phyloP scores from a whole-genome alignment of 2,888 invertebrate genomes.

The Orthosia gothica region DNA sequence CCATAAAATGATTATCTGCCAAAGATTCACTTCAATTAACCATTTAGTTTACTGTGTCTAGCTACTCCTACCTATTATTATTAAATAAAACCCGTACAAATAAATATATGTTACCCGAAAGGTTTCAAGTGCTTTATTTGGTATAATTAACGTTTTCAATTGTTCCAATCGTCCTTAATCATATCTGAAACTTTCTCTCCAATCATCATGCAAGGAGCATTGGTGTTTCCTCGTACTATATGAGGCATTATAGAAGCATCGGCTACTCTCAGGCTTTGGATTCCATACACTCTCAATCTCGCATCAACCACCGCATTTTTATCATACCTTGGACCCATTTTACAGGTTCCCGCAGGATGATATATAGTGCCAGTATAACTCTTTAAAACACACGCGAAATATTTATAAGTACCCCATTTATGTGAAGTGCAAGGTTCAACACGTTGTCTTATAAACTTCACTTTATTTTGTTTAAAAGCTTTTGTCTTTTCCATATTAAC shows the following conservation, averaged over 20 bases:
- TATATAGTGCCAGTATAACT: conserved; percentile 92
- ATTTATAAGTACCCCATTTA: conserved; percentile 91
- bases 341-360: conserved; percentile 85
- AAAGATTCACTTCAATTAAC: too few species aligned
- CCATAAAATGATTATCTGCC: too few species aligned
- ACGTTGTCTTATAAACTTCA: conserved; percentile 89
- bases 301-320: conserved; percentile 82
- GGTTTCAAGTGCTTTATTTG: background rate
- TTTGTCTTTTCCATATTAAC: conserved; percentile 91
- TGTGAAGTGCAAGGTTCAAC: conserved; percentile 91
- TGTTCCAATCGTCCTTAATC: conserved; percentile 82
- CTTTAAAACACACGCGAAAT: conserved; percentile 93
- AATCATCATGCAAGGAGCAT: conserved; percentile 96
- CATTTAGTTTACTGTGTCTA: background rate
- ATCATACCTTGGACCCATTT: conserved; percentile 84
- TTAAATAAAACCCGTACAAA: background rate
- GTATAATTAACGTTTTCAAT: conserved; percentile 4
- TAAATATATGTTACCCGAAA: background rate
- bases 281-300: conserved; percentile 80
- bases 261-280: conserved; percentile 92
- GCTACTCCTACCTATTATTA: background rate
- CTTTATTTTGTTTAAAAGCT: conserved; percentile 90
- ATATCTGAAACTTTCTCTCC: conserved; percentile 92
- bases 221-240: conserved; percentile 95
- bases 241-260: conserved; percentile 96